Base-by-base conservation (phyloP, 2,113 vertebrate species). In the Agelaius tricolor region DNA sequence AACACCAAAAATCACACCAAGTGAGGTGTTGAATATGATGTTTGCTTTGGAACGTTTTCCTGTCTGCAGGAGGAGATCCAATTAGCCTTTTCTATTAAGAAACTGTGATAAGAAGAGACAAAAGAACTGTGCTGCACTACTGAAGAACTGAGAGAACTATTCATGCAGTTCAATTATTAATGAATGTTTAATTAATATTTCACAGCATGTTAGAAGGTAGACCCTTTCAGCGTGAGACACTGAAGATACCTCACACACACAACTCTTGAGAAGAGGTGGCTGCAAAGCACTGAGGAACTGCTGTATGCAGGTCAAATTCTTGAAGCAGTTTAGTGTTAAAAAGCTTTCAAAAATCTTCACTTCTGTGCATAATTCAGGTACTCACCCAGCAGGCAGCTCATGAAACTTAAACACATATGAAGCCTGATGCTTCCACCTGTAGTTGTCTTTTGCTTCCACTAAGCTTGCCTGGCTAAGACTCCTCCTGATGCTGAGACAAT, bases 41-140 rank as follows among this genome's bases (percentile, higher is more conserved):
- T 98, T 98, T 94, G 98, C 98, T 98, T 98, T 99, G 49, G 97
- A 71, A 75, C 99, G 98, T 95, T 98, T 99, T 68, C 99, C 99
- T 19, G 97, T 99, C 99, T 98, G 97, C 96, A 94, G 57, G 96
- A 96, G 97, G 97, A 96, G 23, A 90, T 39, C 49, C 77, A 75
- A 80, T 96, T 75, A 97, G 51, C 41, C 44, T 85, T 79, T 94
- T 41, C 28, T 54, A 8, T 39, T 52, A 82, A n/a, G 43, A 65
- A 92, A 71, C 24, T 17, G 17, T 68, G 79, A 74, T 10, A 58
- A 63, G 22, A n/a, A 80, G n/a, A 66, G 75, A 52, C 62, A 69
- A 57, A 57, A 88, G 58, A 89, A 74, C n/a, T 58, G 18, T 17
- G 43, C 52, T 69, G 39, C 61, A 49, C n/a, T 80, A 44, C 44